Evolutionary conservation across 2,797 vertebrate genomes (phyloP).

Genomic region (Lycodopsis pacificus): DNA sequence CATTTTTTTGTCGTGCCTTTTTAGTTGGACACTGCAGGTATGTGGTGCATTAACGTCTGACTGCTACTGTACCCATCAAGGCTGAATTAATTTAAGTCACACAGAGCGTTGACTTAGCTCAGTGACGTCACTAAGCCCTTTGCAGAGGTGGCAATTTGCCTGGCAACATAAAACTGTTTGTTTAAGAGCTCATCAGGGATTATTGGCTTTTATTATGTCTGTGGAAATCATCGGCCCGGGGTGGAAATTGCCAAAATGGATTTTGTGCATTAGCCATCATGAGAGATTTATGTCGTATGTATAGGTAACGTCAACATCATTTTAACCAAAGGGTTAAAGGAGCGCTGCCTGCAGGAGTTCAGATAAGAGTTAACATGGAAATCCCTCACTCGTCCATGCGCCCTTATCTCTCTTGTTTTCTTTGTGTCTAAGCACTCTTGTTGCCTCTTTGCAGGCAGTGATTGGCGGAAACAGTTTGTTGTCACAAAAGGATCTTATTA

Average conservation of each 20-base stretch:
- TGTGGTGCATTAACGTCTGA: conserved; percentile 25
- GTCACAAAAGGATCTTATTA: conserved; percentile 62
- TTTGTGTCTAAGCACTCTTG: conserved; percentile 16
- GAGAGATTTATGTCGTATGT: conserved; percentile 56
- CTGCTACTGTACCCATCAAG: conserved; percentile 9
- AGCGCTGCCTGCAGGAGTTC: conserved; percentile 39
- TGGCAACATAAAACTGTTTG: conserved; percentile 65
- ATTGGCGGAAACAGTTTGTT: conserved; percentile 55
- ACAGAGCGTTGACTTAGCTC: conserved; percentile 19
- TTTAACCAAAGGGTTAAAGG: conserved; percentile 35
- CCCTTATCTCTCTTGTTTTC: conserved; percentile 24
- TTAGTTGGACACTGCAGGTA: conserved; percentile 24
- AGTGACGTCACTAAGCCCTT: conserved; percentile 45
- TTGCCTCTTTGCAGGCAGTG: conserved; percentile 38
- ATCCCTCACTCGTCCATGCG: conserved; percentile 34
- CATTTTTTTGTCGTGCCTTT: conserved; percentile 36
- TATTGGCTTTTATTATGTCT: conserved; percentile 68
- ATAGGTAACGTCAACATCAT: conserved; percentile 57
- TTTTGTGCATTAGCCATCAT: conserved; percentile 62
- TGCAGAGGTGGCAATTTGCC: conserved; percentile 51
- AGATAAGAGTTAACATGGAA: conserved; percentile 50
- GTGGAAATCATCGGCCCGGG: conserved; percentile 53
- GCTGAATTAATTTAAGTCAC: conserved; percentile 27
- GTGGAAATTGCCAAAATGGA: conserved; percentile 67
- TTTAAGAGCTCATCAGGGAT: conserved; percentile 67